A percentile compares a stretch with the other conserved stretches of the same genome.
phyloP scores from a whole-genome alignment of 2,113 vertebrate species.

The Hypanus sabinus region DNA sequence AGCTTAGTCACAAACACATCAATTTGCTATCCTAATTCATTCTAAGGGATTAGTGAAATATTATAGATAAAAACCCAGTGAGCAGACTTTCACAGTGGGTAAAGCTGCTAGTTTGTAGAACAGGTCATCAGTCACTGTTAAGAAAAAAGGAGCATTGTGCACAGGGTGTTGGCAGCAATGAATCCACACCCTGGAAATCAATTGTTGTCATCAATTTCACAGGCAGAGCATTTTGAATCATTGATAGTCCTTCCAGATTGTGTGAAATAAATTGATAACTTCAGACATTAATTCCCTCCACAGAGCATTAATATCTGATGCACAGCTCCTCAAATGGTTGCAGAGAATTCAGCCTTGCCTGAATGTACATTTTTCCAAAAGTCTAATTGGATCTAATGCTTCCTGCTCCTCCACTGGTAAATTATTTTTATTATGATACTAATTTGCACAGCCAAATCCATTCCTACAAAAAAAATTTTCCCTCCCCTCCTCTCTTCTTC shows the following conservation, averaged over 20 bases:
- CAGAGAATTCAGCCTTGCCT: not conserved
- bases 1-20: not conserved
- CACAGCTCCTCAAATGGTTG: not conserved
- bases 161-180: not conserved
- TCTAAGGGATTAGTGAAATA: not conserved
- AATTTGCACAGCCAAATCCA: not conserved
- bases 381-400: not conserved
- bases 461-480: not conserved
- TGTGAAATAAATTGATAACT: not conserved
- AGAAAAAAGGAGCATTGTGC: not conserved
- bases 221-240: not conserved
- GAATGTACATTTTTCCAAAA: not conserved
- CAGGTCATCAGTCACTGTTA: not conserved
- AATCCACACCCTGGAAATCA: not conserved
- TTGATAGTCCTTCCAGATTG: not conserved
- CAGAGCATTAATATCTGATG: not conserved
- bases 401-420: not conserved
- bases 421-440: not conserved
- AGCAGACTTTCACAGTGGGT: not conserved
- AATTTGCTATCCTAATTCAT: not conserved
- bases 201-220: conserved; percentile 21
- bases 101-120: not conserved
- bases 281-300: not conserved
- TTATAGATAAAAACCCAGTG: not conserved
- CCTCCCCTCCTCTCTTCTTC: too few relatives aligned